Percentiles rank a stretch among this genome's conserved stretches.
Conservation (phyloP, 2,797 vertebrate species). For the Eidolon dupreanum region DNA sequence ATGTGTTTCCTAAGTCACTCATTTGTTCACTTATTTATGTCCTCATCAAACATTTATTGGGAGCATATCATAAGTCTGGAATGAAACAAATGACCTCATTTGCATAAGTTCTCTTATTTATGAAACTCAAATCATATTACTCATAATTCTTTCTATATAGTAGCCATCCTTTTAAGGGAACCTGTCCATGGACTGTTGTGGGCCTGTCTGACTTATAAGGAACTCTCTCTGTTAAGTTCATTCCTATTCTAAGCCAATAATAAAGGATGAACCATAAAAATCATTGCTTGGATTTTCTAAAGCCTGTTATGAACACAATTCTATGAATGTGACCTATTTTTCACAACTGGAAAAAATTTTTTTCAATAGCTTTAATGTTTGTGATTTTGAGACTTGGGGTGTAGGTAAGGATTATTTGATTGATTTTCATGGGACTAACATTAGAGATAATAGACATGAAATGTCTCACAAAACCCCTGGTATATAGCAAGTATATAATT, state of each 20-base stretch:
- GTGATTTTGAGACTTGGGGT: background rate
- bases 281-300: background rate
- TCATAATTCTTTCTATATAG: background rate
- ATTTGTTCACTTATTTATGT: background rate
- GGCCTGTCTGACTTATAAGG: background rate
- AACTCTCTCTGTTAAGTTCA: background rate
- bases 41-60: background rate
- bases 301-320: background rate
- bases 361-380: background rate
- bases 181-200: background rate
- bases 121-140: background rate
- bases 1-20: background rate
- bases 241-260: background rate
- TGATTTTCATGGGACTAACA: background rate
- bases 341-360: background rate
- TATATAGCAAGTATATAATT: background rate
- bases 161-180: background rate
- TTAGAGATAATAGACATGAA: background rate
- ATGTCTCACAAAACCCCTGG: background rate
- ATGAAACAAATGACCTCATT: conserved; percentile 17
- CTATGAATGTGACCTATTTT: background rate
- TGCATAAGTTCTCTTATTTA: background rate
- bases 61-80: background rate
- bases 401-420: background rate
- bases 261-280: background rate